Evolutionary conservation across 2,888 invertebrate genomes (phyloP), one percentile per base, ranked within the genome.

Genomic region (Agrenia bidenticulata): DNA sequence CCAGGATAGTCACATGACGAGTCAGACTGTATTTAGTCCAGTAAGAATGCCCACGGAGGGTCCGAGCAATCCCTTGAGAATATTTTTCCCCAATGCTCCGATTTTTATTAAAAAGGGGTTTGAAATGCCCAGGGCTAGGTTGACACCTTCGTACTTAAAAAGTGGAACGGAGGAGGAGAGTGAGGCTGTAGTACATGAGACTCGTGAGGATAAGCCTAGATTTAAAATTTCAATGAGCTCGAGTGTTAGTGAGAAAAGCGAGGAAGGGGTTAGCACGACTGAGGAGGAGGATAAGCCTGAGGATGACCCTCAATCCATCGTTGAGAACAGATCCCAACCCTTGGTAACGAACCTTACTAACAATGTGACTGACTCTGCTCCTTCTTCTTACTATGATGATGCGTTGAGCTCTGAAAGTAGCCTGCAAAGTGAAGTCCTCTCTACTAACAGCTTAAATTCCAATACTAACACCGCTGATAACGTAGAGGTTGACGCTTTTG

Each of bases 401-500:
- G 32, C 32, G 5, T 32, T 32, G 32, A 32, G 32, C 11, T 32
- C 32, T 5, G 45, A 45, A 45, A 45, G 45, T 45, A 45, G 45
- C 19, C 19, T 15, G 45, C 51, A 19, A 23, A 24, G 21, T 24
- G 23, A 51, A 7, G 51, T 51, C 51, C 51, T 24, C 21, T 23
- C 21, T 23, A 51, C 51, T 24, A 51, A 51, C 51, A 23, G 51
- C 51, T 51, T 51, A 51, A 51, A 24, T 24, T 51, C 51, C 23
- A 51, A 51, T 23, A 51, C 21, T 32, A n/a, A 60, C n/a, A 39
- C 11, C 54, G 21, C 41, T 37, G 57, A 54, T 53, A 23, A 42
- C 9, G 21, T 26, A 41, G 55, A 59, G 23, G 37, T 50, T 39
- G 57, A 51, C 21, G 23, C 45, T 24, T 21, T 26, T 54, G 26